Evolutionary conservation across 2,888 invertebrate genomes (phyloP), one percentile per base, ranked within the genome.

Genomic region (Heliconius erato): DNA sequence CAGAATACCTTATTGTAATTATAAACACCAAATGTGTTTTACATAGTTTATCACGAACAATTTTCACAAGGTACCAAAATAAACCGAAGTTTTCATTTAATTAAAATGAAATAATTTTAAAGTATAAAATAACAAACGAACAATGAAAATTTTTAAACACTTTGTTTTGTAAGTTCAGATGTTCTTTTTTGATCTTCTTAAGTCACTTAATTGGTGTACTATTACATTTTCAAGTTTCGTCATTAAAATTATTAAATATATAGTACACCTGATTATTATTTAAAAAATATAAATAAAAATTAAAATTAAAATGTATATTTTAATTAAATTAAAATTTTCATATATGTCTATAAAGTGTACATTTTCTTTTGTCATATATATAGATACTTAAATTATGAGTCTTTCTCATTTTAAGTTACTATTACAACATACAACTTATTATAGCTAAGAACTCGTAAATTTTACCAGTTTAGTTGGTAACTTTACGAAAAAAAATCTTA

Each of bases 161-260:
- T 71, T 71, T 71, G 7, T 40, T n/a, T 44, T 71, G 44, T 72
- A 72, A 44, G n/a, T n/a, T 12, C 40, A n/a, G 12, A 12, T 23
- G 23, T n/a, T n/a, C 2, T 71, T n/a, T 71, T 71, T 14, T n/a
- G 12, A 71, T 12, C 23, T 69, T n/a, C 40, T 40, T 19, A 40
- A 69, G 69, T 69, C 40, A n/a, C n/a, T 12, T 71, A 71, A 71
- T 71, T 69, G 35, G 71, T 40, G 40, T 71, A 40, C 35, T 71
- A 40, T 71, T n/a, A 71, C 40, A 40, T 71, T 35, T 69, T 35
- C 19, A 68, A 19, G 14, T 26, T 28, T 67, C 16, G 1, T 68
- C 35, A 68, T 11, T 68, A 35, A 35, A 68, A 68, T 23, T 23
- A 3, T 68, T 32, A 67, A 16, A 67, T 28, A 14, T 11, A 32